Evolutionary conservation across 2,113 vertebrate genomes (phyloP).

Genomic region (Gadus chalcogrammus): DNA sequence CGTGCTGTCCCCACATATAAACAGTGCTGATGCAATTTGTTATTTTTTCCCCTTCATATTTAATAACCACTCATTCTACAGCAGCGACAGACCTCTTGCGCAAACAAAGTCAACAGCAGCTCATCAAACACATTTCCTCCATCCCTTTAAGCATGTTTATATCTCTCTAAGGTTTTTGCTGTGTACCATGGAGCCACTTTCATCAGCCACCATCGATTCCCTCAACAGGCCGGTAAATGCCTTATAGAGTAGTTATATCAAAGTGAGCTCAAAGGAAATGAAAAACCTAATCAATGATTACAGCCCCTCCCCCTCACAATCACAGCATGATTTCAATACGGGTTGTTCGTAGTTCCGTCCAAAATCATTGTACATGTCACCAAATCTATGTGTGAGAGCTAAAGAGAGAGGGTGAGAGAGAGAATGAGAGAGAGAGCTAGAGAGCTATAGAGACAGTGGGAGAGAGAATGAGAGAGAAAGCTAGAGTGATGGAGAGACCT

Average conservation of each 20-base stretch:
- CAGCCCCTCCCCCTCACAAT: too few relatives aligned
- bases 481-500: too few relatives aligned
- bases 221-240: constrained; percentile 49
- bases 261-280: constrained; percentile 18
- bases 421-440: too few relatives aligned
- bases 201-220: constrained; percentile 54
- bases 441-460: too few relatives aligned
- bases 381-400: too few relatives aligned
- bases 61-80: constrained; percentile 38
- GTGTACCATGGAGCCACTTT: constrained; percentile 33
- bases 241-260: constrained; percentile 54
- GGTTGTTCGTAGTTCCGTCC: too few relatives aligned
- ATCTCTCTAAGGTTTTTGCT: constrained; percentile 31
- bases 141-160: constrained; percentile 47
- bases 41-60: constrained; percentile 22
- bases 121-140: constrained; percentile 54
- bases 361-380: too few relatives aligned
- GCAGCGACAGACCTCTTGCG: background rate
- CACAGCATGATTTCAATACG: too few relatives aligned
- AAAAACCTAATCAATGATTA: too few relatives aligned
- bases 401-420: too few relatives aligned
- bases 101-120: constrained; percentile 36
- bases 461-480: too few relatives aligned
- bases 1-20: too few relatives aligned
- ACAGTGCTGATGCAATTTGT: constrained; percentile 11